Base-by-base conservation (phyloP, 2,888 invertebrate genomes). In the Graphium colonna region DNA sequence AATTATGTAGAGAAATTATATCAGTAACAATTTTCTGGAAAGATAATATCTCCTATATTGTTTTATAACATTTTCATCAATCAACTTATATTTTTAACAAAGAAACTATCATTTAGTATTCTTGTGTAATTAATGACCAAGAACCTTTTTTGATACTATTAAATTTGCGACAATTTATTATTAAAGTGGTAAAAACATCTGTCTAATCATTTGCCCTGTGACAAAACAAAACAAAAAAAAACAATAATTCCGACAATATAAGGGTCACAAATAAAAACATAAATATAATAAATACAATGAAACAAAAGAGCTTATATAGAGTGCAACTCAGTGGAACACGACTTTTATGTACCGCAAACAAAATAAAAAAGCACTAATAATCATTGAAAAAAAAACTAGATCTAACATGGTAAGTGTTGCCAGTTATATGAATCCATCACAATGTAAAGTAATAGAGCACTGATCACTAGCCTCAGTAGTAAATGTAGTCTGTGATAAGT, bases 401-500 rank as follows among this genome's bases (percentile, higher is more conserved):
- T 36, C 36, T 36, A 36, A 36, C 36, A 36, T 9, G 10, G 13
- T 7, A 3, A 21, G 21, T 21, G 38, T 13, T 7, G n/a, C 12
- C 7, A 38, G n/a, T 28, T n/a, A 44, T n/a, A 15, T 31, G 3
- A 10, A 13, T 7, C 21, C 21, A 42, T 13, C 26, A 28, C 36
- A 47, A 36, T 38, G 16, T 48, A 21, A 5, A 21, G 21, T 21
- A 21, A 21, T 5, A 21, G 2, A 21, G 5, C 57, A 53, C 55
- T 36, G 52, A 17, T 26, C 31, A 18, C 39, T 45, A 13, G 28
- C 55, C 49, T 59, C 69, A 81, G 64, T 78, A 80, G 43, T 69
- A 69, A 63, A 77, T 61, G 57, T 79, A 83, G 71, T 80, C 81
- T 1, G 43, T 40, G 18, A 72, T 68, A 52, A 68, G 67, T 7